Evolutionary conservation across 1,140 invertebrate species (phyloP), one percentile per base, ranked within the genome.

Genomic region (Drosophila pseudoananassae): DNA sequence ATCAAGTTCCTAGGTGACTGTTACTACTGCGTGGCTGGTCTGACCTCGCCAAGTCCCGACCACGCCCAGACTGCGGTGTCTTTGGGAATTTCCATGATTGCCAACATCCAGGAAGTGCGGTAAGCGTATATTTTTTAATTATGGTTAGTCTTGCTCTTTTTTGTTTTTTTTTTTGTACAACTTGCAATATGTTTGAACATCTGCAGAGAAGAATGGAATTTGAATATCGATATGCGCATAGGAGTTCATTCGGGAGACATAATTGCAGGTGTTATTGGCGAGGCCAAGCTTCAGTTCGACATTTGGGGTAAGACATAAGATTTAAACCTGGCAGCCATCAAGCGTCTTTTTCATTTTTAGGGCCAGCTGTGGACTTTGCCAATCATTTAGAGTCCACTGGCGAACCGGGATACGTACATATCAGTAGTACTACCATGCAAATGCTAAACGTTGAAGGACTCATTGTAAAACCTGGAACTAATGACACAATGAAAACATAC

Each of bases 211-310:
- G 94, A 95, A 33, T 93, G 95, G 20, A 93, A 94, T 1, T 93
- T 98, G 5, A 94, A 97, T 72, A 96, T 99, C n/a, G 96, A 98
- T 85, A 99, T 99, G 98, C 93, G 98, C 76, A 99, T 99, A 66
- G 98, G 98, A 0, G 95, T 99, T 0, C 98, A 99, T 91, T 97
- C 96, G 14, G 98, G 98, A 1, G 95, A 94, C 80, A 96, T 99
- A 38, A 93, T 98, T 6, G 97, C 97, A 58, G 98, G 98, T 0
- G 94, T 99, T 2, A 94, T 99, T 20, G 98, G 98, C 0, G 94
- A 96, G 1, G 94, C 95, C 47, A 99, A 99, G 92, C 98, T 98
- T 96, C 98, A 99, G 92, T 99, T 95, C 90, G 98, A 99, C 90
- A 96, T 99, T 75, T 99, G 98, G 98, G 98, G 97, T 9, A 31